Base-by-base conservation (phyloP, 2,113 vertebrate species). In the Suricata suricatta region DNA sequence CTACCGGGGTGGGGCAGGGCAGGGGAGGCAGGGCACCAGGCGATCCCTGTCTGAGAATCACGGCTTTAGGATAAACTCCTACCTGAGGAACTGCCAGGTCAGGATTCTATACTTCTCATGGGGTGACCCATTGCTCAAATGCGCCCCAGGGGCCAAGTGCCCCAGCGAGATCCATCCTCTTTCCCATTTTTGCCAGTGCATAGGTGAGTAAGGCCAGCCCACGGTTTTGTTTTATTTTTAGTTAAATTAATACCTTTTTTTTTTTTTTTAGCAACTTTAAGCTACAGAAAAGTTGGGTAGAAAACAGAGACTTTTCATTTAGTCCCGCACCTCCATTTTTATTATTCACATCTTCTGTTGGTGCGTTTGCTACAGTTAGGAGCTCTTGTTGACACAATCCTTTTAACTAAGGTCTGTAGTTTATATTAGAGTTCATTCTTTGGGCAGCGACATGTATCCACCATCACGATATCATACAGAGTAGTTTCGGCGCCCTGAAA, bases 41-140 rank as follows among this genome's bases (percentile, higher is more conserved):
- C 3, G 1, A 2, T 57, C n/a, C 27, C 57, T 8, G 31, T 44
- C 12, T 69, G 81, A 79, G 63, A 85, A 79, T 8, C 7, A 7
- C 33, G 50, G 81, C 63, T 80, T 68, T 95, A 80, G n/a, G 33
- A 60, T 31, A 50, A 86, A 71, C 63, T 71, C 29, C 52, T 19
- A 7, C 13, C 27, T 23, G 52, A 3, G 14, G 38, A 60, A 33
- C 9, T 6, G 38, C 60, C 79, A 77, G 68, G 4, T 57, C 50
- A 60, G 11, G 77, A 4, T 77, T 10, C 15, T 2, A 8, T 27
- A 12, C 54, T 52, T 76, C 11, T 52, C 17, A 52, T 44, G n/a
- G 15, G 31, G 60, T 16, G 16, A 44, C 25, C 54, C 15, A 11
- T 5, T 29, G 44, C 81, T 31, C 54, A 66, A 15, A 8, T 23